Evolutionary conservation across 2,113 vertebrate genomes (phyloP).

Genomic region (Cinclus cinclus): DNA sequence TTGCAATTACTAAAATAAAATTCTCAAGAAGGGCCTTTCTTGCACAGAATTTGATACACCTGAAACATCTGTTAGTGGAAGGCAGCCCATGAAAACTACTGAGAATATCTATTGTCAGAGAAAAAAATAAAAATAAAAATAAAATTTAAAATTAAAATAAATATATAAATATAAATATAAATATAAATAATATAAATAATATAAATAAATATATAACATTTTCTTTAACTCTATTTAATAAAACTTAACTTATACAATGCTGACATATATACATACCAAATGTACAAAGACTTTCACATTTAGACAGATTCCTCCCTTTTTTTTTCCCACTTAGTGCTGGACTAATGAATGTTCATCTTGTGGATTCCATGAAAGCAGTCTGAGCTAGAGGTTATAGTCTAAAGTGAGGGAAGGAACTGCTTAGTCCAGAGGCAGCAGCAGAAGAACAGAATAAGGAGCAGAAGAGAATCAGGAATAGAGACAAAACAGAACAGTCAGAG

Average conservation of each 20-base stretch:
- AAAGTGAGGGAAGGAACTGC: background rate
- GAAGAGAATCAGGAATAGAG: background rate
- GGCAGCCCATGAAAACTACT: background rate
- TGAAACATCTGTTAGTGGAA: background rate
- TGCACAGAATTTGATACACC: background rate
- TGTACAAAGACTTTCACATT: background rate
- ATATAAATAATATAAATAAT: too few relatives aligned
- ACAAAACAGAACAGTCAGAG: background rate
- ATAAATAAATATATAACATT: background rate
- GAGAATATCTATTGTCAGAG: background rate
- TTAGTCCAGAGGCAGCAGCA: background rate
- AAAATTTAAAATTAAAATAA: too few relatives aligned
- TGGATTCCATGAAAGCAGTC: background rate
- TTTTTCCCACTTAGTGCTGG: background rate
- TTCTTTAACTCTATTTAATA: background rate
- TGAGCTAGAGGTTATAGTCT: background rate
- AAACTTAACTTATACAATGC: background rate
- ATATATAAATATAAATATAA: too few relatives aligned
- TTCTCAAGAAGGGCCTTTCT: background rate
- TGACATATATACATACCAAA: fast-evolving
- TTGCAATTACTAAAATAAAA: background rate
- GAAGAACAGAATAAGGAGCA: background rate
- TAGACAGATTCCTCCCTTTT: background rate
- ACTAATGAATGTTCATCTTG: background rate
- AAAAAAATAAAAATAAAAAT: background rate